Base-by-base conservation (phyloP, 2,113 vertebrate genomes). In the Tapirus terrestris region DNA sequence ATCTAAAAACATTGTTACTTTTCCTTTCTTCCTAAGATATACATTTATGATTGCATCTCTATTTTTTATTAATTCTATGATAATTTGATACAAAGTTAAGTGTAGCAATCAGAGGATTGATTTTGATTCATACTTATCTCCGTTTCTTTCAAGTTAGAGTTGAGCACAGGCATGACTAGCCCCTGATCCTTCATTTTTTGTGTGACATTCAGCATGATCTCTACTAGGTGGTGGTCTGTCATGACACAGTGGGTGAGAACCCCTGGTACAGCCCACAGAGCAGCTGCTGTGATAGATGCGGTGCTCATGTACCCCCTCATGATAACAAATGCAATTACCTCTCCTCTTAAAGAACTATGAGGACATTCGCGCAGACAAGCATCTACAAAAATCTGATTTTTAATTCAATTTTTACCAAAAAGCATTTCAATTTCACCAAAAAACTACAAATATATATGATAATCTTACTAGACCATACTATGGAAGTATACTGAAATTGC, bases 181-280 rank as follows among this genome's bases (percentile, higher is more conserved):
- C 29, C 63, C 53, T 13, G 39, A 8, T 36, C 25, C 33, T 56
- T 76, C 51, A 23, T 29, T 48, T 43, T 43, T 17, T 1, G 5
- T 25, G 51, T n/a, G 67, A 63, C 43, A 4, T 56, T 76, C 17
- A 17, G 10, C 9, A 5, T 43, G 53, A 18, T 39, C 39, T 73
- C 70, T 27, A 12, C 0, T 1, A 29, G 0, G 0, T 21, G 65
- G 16, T 9, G 3, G 45, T 17, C n/a, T 6, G 10, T n/a, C 17
- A 13, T 3, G 2, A 25, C 11, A 23, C 9, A 17, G 0, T 18
- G 65, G 43, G 20, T 0, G 2, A 8, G 72, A 85, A n/a, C 23
- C 25, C 89, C 33, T 53, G 45, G 21, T 36, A 7, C 31, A 18
- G 0, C 4, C 29, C 25, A 18, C 16, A 21, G 25, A 53, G 3